These are phyloP conservation scores for Eucriotettix oculatus DNA, from an alignment of 2,888 invertebrate species.

Conservation along the genomic window DNA sequence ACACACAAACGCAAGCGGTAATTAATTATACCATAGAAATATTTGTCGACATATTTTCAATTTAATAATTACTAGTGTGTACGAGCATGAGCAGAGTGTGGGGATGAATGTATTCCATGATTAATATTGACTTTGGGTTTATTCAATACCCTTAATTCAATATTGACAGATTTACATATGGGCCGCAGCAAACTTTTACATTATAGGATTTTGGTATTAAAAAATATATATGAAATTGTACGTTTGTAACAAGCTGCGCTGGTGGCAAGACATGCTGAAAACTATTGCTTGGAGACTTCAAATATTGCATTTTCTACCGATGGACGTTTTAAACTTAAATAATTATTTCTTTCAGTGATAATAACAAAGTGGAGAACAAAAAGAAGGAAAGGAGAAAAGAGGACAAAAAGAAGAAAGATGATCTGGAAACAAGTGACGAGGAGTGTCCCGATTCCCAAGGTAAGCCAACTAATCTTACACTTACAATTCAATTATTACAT, in stretches of 20 bases:
- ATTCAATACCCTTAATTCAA: conserved; percentile 1
- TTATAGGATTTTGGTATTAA: background rate
- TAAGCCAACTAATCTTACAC: conserved; percentile 22
- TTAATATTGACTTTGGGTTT: background rate
- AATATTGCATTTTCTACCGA: no score
- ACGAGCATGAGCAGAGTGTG: background rate
- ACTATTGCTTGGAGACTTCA: no score
- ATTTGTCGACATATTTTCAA: conserved; percentile 7
- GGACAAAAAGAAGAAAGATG: conserved; percentile 33
- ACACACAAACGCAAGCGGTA: background rate
- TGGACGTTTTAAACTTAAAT: no score
- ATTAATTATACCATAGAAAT: conserved; percentile 6
- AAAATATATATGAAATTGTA: background rate
- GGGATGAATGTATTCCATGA: background rate
- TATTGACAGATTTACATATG: conserved; percentile 1
- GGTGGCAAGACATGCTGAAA: no score
- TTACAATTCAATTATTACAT: no score
- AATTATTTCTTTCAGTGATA: conserved; percentile 19
- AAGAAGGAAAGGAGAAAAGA: conserved; percentile 41
- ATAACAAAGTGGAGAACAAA: conserved; percentile 32
- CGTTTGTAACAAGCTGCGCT: no score
- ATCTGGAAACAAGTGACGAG: conserved; percentile 41
- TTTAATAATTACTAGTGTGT: conserved; percentile 7
- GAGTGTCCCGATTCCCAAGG: conserved; percentile 35
- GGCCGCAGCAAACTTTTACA: background rate